Conservation (phyloP, 1,140 invertebrate genomes). For the Drosophila truncata region DNA sequence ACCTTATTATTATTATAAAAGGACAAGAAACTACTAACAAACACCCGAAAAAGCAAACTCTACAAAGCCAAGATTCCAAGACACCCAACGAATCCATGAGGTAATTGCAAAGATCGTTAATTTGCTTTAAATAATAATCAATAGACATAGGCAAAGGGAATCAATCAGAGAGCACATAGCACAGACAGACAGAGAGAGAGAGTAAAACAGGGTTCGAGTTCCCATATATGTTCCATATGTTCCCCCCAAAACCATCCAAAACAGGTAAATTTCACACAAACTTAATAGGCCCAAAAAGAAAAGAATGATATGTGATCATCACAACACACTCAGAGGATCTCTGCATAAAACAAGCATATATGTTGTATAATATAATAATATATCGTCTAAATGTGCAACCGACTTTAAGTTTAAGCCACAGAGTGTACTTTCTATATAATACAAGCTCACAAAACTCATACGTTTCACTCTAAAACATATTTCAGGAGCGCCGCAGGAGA, state of each 20-base stretch:
- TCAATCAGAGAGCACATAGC: slow-evolving; percentile 3
- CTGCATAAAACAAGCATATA: slow-evolving; percentile 1
- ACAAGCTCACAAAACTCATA: slow-evolving; percentile 11
- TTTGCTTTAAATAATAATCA: slow-evolving; percentile 28
- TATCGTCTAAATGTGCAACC: slow-evolving; percentile 10
- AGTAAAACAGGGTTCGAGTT: slow-evolving; percentile 27
- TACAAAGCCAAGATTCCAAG: slow-evolving; percentile 29
- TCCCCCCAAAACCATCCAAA: slow-evolving; percentile 16
- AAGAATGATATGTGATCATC: neutral
- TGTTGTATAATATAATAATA: slow-evolving; percentile 19
- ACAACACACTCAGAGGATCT: slow-evolving; percentile 15
- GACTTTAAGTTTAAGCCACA: slow-evolving; percentile 13
- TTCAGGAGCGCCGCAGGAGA: slow-evolving; percentile 25
- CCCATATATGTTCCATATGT: slow-evolving; percentile 42
- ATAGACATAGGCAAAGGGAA: slow-evolving; percentile 9
- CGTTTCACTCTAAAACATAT: slow-evolving; percentile 14
- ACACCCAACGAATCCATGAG: slow-evolving; percentile 35
- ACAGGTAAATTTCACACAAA: slow-evolving; percentile 59
- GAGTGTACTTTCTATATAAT: neutral
- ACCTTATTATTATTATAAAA: slow-evolving; percentile 13
- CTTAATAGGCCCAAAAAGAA: neutral
- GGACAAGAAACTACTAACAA: slow-evolving; percentile 24
- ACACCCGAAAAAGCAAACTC: slow-evolving; percentile 35
- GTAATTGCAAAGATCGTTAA: slow-evolving; percentile 44
- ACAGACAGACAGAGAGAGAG: slow-evolving; percentile 25